Evolutionary conservation across 1,140 invertebrate genomes (phyloP).

Genomic region (Drosophila nebulosa): DNA sequence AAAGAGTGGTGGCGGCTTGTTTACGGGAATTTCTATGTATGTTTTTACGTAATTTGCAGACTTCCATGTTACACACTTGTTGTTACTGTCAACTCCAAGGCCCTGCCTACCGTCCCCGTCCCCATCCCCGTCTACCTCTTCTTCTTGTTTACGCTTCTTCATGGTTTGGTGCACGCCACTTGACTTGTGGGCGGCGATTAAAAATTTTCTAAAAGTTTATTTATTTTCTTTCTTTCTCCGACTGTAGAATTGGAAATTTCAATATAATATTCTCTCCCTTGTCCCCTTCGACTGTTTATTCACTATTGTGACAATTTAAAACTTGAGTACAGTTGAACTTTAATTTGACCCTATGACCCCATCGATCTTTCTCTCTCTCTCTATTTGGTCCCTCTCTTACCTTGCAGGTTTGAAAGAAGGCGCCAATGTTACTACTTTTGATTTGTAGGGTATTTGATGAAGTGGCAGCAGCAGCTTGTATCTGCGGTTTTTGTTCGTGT

Average conservation of each 20-base stretch:
- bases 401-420: constrained; percentile 81
- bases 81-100: no score
- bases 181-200: neutral
- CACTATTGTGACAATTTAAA: no score
- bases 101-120: no score
- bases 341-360: neutral
- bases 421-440: constrained; percentile 69
- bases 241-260: neutral
- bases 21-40: no score
- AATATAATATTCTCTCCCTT: neutral
- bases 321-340: constrained; percentile 30
- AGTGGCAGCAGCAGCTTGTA: constrained; percentile 38
- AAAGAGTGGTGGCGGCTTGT: no score
- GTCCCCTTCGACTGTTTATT: neutral
- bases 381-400: constrained; percentile 52
- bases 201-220: neutral
- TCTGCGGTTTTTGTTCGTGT: constrained; percentile 33
- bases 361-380: neutral
- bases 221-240: neutral
- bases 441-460: constrained; percentile 46
- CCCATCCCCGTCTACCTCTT: no score
- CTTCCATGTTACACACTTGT: no score
- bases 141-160: no score
- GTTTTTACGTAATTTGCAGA: no score
- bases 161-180: no score